Base-by-base conservation (phyloP, 2,797 vertebrate genomes). In the Malacoraja senta region DNA sequence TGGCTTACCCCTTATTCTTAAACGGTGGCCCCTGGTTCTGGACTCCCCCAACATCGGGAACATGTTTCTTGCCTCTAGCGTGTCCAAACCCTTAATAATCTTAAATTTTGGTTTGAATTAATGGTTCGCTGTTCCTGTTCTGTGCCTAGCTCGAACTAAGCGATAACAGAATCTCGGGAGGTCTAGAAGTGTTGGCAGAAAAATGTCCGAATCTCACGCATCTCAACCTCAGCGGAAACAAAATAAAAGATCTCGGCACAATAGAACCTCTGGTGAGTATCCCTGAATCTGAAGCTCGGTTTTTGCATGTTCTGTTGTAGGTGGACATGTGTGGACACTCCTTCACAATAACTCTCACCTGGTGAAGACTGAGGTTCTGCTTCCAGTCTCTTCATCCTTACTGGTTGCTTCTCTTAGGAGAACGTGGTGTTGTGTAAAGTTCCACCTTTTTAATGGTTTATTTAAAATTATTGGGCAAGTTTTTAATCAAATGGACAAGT, bases 161-260 rank as follows among this genome's bases (percentile, higher is more conserved):
- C 19, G 98, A 99, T 96, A 99, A 99, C 97, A 97, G 98, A 97
- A 98, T 99, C 97, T 99, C 98, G 96, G 98, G 98, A 95, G 99
- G 98, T 95, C 97, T 99, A 97, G 99, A 99, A 96, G 98, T 99
- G 93, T 96, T 99, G 97, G 98, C 98, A 94, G 98, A 98, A 92
- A 99, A 99, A 96, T 99, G 98, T 96, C 98, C 99, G 83, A 99
- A 98, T 96, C 98, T 99, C 96, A 99, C 98, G 93, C 98, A 99
- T 96, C 98, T 99, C 96, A 99, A 99, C 95, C 98, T 99, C 96
- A 99, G 99, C 15, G 98, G 98, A 95, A 99, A 99, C 98, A 98
- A 99, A 97, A 99, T 99, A 94, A 99, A 99, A 97, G 98, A 99
- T 97, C 98, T 99, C 96, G 98, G 98, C 96, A 99, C 99, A 96